A percentile compares a stretch with the other conserved stretches of the same genome.
Conservation (phyloP, 1,140 invertebrate genomes). For the Thaumatotibia leucotreta region DNA sequence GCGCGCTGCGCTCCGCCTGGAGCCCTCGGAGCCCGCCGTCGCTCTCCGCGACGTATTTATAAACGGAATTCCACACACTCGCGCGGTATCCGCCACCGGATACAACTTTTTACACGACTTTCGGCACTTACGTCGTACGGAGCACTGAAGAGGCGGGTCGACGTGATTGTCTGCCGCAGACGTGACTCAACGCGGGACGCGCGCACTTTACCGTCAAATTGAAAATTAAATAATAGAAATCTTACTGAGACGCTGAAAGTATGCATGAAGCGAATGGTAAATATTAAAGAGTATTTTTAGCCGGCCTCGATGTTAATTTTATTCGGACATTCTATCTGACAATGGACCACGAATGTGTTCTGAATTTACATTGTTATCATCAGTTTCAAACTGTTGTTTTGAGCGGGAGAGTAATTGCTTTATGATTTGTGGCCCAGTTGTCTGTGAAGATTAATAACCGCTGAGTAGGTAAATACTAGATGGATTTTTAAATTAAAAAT, state of each 20-base stretch:
- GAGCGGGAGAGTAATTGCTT: background rate
- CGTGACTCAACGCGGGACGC: constrained; percentile 49
- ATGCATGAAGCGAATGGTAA: constrained; percentile 39
- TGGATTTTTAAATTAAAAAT: background rate
- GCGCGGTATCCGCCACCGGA: constrained; percentile 58
- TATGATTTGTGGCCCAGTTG: background rate
- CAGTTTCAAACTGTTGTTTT: background rate
- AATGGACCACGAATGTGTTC: constrained; percentile 14
- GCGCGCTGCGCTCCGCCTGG: constrained; percentile 20
- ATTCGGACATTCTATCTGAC: constrained; percentile 22
- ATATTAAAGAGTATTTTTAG: constrained; percentile 35
- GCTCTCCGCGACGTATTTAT: constrained; percentile 59
- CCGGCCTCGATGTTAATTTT: constrained; percentile 21
- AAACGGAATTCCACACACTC: constrained; percentile 61
- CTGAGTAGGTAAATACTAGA: background rate
- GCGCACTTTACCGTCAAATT: constrained; percentile 35
- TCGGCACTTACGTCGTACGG: constrained; percentile 70
- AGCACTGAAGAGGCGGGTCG: constrained; percentile 60
- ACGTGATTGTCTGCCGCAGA: constrained; percentile 52
- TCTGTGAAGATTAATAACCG: background rate
- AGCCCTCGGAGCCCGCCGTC: constrained; percentile 15
- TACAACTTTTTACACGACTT: constrained; percentile 75
- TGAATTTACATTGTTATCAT: background rate
- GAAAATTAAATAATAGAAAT: constrained; percentile 53
- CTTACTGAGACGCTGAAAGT: constrained; percentile 29